These are phyloP conservation scores for Lacerta bilineata DNA, from an alignment of 2,797 vertebrate species.

Conservation along the genomic window DNA sequence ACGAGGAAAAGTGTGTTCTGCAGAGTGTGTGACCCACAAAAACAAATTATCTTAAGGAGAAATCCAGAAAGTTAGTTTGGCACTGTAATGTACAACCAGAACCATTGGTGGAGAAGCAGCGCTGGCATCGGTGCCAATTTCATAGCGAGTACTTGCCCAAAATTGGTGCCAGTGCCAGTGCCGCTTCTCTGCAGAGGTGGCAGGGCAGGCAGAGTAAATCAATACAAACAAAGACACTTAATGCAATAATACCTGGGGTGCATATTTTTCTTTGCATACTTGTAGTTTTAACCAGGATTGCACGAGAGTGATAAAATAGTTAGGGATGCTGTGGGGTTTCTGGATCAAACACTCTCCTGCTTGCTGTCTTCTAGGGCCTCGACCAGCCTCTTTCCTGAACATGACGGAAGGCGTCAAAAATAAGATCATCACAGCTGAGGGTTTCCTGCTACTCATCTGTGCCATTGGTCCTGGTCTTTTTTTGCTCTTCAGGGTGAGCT, in stretches of 20 bases:
- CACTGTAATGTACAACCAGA: not conserved
- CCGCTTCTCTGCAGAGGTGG: too few relatives aligned
- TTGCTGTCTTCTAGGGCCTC: constrained; percentile 49
- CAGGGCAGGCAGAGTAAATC: not conserved
- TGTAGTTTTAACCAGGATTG: not conserved
- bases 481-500: constrained; percentile 75
- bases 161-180: too few relatives aligned
- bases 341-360: not conserved
- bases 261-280: not conserved
- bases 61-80: not conserved
- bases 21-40: not conserved
- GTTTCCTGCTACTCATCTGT: constrained; percentile 73
- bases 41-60: not conserved
- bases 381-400: constrained; percentile 69
- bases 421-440: constrained; percentile 74
- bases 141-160: too few relatives aligned
- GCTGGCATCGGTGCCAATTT: too few relatives aligned
- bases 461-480: constrained; percentile 73
- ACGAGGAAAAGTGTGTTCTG: not conserved
- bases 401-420: constrained; percentile 76
- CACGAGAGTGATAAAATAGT: not conserved
- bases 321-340: not conserved
- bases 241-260: not conserved
- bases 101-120: too few relatives aligned
- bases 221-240: not conserved